Base-by-base conservation (phyloP, 2,888 invertebrate species). In the Tipula confusa region DNA sequence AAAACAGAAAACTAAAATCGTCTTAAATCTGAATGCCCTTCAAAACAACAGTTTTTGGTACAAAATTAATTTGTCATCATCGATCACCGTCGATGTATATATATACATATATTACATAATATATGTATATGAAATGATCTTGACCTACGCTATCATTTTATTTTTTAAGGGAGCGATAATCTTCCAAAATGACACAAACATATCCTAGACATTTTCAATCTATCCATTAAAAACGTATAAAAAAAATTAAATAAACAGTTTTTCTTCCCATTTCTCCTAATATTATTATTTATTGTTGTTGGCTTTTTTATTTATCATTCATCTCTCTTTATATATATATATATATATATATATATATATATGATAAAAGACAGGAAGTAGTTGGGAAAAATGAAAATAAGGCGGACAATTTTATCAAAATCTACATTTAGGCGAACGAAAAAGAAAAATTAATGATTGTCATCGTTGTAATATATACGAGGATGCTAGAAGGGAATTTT, bases 371-470 rank as follows among this genome's bases (percentile, higher is more conserved):
- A 64, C 64, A 64, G 64, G 64, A 64, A 64, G 24, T 64, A 64
- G 64, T 64, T 64, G 9, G 9, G 64, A 64, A 64, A 64, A 24
- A 64, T 24, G 64, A 24, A 24, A 64, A 64, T n/a, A 24, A 64
- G 64, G 64, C 64, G 64, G 64, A 64, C 24, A 64, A 64, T 9
- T 64, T 64, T 64, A 64, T 64, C 64, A 64, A 64, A 64, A 64
- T 64, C 64, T 64, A 64, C 64, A 64, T 64, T 24, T 64, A 64
- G 64, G 24, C 64, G 64, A 64, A 64, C 64, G 64, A 64, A 64
- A 64, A 64, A 64, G 64, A 64, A 64, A 64, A 64, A 64, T 64
- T 64, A 64, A 64, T 64, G 64, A 64, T 64, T 64, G 64, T 64
- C 64, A 64, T 64, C 24, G 18, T 64, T 24, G 24, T 64, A n/a